These are phyloP conservation scores for Drosophila mayri DNA, from an alignment of 1,140 invertebrate genomes.

Conservation along the genomic window DNA sequence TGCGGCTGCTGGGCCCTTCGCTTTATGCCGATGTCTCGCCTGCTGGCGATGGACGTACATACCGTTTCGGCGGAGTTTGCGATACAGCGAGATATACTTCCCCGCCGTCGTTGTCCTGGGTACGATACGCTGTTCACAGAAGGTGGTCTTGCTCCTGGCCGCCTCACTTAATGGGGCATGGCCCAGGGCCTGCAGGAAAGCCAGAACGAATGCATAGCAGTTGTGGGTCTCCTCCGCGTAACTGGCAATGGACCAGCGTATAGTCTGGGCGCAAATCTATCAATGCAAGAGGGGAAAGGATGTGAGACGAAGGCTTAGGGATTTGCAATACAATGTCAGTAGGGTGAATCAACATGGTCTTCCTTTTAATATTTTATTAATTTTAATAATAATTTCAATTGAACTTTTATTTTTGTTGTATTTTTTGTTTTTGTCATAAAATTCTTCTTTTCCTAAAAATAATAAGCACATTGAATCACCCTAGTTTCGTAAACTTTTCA, in stretches of 20 bases:
- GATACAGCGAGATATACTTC: conserved; percentile 92
- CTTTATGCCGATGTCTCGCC: conserved; percentile 37
- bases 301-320: conserved; percentile 13
- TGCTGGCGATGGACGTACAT: conserved; percentile 85
- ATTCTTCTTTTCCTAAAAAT: too few species aligned
- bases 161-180: conserved; percentile 88
- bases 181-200: conserved; percentile 89
- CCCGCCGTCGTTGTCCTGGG: conserved; percentile 90
- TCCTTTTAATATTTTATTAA: background rate
- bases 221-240: conserved; percentile 91
- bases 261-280: conserved; percentile 87
- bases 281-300: conserved; percentile 23
- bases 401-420: background rate
- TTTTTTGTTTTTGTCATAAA: background rate
- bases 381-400: background rate
- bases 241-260: conserved; percentile 88
- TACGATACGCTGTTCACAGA: conserved; percentile 92
- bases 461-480: background rate
- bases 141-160: conserved; percentile 86
- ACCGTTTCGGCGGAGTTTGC: conserved; percentile 87
- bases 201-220: conserved; percentile 92
- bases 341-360: background rate
- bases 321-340: conserved; percentile 32
- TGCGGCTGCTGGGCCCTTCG: conserved; percentile 9
- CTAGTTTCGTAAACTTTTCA: background rate